Percentiles rank a stretch among this genome's conserved stretches.
These are phyloP conservation scores for Diabrotica balteata DNA, from an alignment of 2,888 invertebrate genomes.

Conservation along the genomic window DNA sequence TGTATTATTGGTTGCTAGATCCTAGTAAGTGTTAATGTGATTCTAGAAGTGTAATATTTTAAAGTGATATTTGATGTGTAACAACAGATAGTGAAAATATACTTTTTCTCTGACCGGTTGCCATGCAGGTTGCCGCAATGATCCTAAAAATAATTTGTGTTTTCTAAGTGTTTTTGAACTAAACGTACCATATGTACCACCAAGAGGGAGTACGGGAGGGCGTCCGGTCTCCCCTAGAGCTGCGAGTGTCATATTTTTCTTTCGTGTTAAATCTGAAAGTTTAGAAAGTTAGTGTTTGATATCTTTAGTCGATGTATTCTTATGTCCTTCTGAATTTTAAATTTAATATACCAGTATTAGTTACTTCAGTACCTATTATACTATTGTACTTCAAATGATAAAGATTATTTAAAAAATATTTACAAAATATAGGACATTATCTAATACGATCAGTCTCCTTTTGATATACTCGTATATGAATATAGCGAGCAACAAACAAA, in stretches of 20 bases:
- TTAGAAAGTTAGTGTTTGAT: background rate
- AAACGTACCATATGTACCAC: constrained; percentile 8
- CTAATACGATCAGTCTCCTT: too few species aligned
- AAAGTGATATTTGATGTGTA: background rate
- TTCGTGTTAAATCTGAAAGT: constrained; percentile 8
- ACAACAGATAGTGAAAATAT: background rate
- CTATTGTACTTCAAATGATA: too few species aligned
- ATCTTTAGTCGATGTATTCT: background rate
- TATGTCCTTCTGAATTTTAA: too few species aligned
- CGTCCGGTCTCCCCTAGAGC: constrained; percentile 12
- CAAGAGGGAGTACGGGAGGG: constrained; percentile 8
- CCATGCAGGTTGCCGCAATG: constrained; percentile 1
- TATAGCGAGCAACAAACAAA: too few species aligned
- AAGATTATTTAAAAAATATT: too few species aligned
- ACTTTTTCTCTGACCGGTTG: background rate
- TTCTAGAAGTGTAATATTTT: too few species aligned
- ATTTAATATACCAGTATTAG: too few species aligned
- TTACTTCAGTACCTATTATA: too few species aligned
- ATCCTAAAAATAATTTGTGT: constrained; percentile 5
- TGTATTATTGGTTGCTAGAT: too few species aligned
- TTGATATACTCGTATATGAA: too few species aligned
- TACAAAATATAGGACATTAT: too few species aligned
- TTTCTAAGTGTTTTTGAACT: constrained; percentile 6
- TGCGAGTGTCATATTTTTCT: constrained; percentile 10
- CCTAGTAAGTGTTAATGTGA: too few species aligned